phyloP scores from a whole-genome alignment of 2,888 invertebrate genomes.

The Oligia fasciuncula region DNA sequence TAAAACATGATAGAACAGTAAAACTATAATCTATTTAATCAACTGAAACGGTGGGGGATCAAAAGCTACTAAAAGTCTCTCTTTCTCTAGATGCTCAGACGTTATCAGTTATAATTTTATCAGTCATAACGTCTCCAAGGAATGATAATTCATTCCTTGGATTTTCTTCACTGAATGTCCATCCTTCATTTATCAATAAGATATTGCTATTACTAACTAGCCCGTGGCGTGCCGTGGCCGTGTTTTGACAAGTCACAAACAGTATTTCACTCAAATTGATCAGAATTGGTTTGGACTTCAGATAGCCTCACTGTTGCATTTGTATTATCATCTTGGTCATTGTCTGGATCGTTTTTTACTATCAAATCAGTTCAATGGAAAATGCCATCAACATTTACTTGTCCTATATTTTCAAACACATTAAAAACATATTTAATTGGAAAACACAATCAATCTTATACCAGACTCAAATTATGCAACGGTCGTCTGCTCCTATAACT shows the following conservation, averaged over 20 bases:
- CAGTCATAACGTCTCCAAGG: background rate
- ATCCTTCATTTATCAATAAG: background rate
- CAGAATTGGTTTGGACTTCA: background rate
- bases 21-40: conserved; percentile 3
- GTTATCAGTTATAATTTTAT: background rate
- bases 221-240: no score
- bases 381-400: background rate
- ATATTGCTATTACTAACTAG: background rate
- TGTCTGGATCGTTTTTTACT: background rate
- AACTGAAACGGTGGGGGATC: conserved; percentile 13
- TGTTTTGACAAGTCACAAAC: background rate
- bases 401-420: conserved; percentile 3
- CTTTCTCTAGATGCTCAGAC: background rate
- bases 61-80: conserved; percentile 19
- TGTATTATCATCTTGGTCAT: background rate
- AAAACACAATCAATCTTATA: conserved; percentile 30
- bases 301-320: background rate
- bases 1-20: background rate
- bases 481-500: conserved; percentile 47
- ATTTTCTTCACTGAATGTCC: background rate
- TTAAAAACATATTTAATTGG: conserved; percentile 19
- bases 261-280: background rate
- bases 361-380: background rate
- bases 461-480: conserved; percentile 65
- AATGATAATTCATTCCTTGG: background rate